Evolutionary conservation across 2,888 invertebrate species (phyloP).

Genomic region (Tetropium fuscum): DNA sequence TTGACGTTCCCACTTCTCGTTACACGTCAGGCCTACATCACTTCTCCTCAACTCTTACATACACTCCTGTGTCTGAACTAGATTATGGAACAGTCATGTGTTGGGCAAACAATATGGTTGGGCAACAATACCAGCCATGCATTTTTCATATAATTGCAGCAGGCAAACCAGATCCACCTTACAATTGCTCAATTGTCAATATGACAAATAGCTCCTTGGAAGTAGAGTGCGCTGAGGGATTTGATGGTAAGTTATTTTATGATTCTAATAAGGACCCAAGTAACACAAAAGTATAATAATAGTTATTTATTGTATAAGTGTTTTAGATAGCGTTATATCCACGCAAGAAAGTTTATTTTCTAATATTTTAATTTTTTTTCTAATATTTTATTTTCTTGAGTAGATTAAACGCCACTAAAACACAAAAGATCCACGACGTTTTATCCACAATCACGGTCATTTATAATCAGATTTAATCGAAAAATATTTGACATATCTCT

Average conservation of each 20-base stretch:
- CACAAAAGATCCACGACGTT: too few relatives aligned
- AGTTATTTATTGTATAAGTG: too few relatives aligned
- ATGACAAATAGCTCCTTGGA: conserved; percentile 83
- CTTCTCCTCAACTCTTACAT: conserved; percentile 77
- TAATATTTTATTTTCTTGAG: too few relatives aligned
- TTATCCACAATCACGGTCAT: too few relatives aligned
- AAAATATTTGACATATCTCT: too few relatives aligned
- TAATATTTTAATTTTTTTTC: too few relatives aligned
- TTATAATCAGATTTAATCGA: too few relatives aligned
- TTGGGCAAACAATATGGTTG: conserved; percentile 78
- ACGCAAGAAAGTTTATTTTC: too few relatives aligned
- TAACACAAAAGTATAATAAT: too few relatives aligned
- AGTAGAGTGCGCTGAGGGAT: conserved; percentile 78
- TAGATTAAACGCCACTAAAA: too few relatives aligned
- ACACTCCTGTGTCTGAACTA: conserved; percentile 79
- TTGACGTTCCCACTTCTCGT: conserved; percentile 79
- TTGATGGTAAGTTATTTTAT: conserved; percentile 78
- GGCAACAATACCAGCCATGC: conserved; percentile 80
- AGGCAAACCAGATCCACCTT: conserved; percentile 82
- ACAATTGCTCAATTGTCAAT: conserved; percentile 82
- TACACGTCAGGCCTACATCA: conserved; percentile 69
- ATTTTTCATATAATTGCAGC: conserved; percentile 80
- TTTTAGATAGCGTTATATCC: too few relatives aligned
- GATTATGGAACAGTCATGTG: conserved; percentile 81
- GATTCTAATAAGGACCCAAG: too few relatives aligned